Evolutionary conservation across 2,113 vertebrate genomes (phyloP), one percentile per base, ranked within the genome.

Genomic region (Columba livia): DNA sequence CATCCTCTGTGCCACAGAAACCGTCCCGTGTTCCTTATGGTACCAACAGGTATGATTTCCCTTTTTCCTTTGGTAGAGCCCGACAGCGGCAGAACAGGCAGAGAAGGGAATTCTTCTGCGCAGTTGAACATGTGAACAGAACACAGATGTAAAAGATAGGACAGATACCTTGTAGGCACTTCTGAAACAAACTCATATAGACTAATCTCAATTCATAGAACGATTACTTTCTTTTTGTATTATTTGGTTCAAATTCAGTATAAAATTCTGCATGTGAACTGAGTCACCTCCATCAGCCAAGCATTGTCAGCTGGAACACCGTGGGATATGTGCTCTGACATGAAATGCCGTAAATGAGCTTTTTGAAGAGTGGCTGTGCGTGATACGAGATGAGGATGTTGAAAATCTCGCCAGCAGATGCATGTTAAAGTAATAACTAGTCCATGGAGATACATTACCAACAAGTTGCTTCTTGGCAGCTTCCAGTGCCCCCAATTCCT

Each of bases 401-500:
- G 29, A 84, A 81, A 89, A 67, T 71, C 29, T 56, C 67, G 17
- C 15, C n/a, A 71, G 65, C 29, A 85, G 44, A 31, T 4, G 6
- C 24, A 12, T 64, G 29, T 60, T 32, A 15, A 85, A 61, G 24
- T 38, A 77, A 4, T n/a, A 53, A 73, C 20, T 18, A 88, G 31
- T 57, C 1, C 0, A 26, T 58, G 69, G 74, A 67, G 51, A 47
- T 60, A n/a, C 5, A 2, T 57, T 75, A 32, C 53, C 56, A 71
- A 84, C 34, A 70, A 40, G 57, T 90, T 62, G 8, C 71, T 88
- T 67, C 88, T 81, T 69, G 58, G 56, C 65, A 88, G 57, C 50
- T 90, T 86, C 58, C 69, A 47, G 10, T 93, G 94, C 50, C 92
- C 94, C 73, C 65, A 47, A 79, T 96, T 96, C 40, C 77, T 89